Evolutionary conservation across 2,113 vertebrate genomes (phyloP), one percentile per base, ranked within the genome.

Genomic region (Heterotilapia buettikoferi): DNA sequence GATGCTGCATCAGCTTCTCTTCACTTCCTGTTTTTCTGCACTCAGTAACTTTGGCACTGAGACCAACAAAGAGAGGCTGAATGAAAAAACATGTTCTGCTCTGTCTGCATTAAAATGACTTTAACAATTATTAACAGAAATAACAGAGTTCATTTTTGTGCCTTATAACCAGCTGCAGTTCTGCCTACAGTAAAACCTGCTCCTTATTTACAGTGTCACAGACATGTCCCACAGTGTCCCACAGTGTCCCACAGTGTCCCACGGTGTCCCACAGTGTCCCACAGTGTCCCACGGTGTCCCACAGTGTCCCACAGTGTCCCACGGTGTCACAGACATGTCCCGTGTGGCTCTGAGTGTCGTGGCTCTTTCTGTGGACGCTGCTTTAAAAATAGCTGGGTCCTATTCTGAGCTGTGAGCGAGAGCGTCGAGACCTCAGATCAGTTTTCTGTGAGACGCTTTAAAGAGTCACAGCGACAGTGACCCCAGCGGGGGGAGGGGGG

Each of bases 271-370:
- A 31, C 6, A 0, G 4, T 6, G 5, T 2, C 7, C 13, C 14
- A 7, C 1, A 0, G 3, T 6, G 29, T 31, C 31, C 31, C 31
- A 31, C 29, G 31, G 31, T 31, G 31, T 31, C 6, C 3, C 40
- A 14, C 6, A 0, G 43, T 6, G 13, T 18, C 45, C 7, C 47
- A 52, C 0, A 0, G 2, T 50, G 45, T 47, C 3, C 4, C 18
- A 50, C 1, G 0, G 16, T 50, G 45, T 4, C 45, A 1, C 56
- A 3, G 11, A 14, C 24, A 1, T 14, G 9, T n/a, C 33, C 61
- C 1, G 5, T 11, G 52, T 53, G 19, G 10, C 19, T 36, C 61
- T 12, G 6, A 12, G 59, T 5, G 33, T 7, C 1, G 1, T 38
- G 36, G 11, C 11, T 68, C 63, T 38, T 5, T 68, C 33, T 4